Conservation (phyloP, 1,140 invertebrate species). For the Ylistrum balloti region DNA sequence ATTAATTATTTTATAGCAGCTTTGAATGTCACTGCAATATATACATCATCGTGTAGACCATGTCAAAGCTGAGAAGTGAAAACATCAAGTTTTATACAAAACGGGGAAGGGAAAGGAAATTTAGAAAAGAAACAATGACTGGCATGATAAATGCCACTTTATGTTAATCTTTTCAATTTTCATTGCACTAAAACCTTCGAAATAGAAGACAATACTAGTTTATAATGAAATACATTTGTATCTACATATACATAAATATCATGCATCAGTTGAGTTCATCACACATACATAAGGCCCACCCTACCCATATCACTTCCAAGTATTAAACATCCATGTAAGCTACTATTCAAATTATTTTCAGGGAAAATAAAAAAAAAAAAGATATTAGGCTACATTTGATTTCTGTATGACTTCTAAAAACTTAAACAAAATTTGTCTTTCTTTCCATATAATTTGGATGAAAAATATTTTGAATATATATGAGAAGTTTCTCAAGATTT, state of each 20-base stretch:
- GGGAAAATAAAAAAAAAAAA: background rate
- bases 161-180: background rate
- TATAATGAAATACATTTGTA: conserved; percentile 36
- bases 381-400: background rate
- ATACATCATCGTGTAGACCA: conserved; percentile 20
- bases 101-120: background rate
- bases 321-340: background rate
- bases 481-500: background rate
- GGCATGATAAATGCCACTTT: background rate
- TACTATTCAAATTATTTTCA: background rate
- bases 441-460: too few relatives aligned
- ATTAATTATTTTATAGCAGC: background rate
- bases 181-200: conserved; percentile 38
- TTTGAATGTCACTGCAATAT: background rate
- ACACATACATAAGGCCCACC: conserved; percentile 12
- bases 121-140: background rate
- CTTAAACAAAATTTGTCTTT: background rate
- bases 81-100: conserved; percentile 40
- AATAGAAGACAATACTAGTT: conserved; percentile 40
- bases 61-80: conserved; percentile 26
- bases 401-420: background rate
- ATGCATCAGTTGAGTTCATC: background rate
- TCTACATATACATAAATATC: conserved; percentile 36
- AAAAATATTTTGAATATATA: background rate
- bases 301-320: background rate